Evolutionary conservation across 2,888 invertebrate species (phyloP).

Genomic region (Pseudococcus longispinus): DNA sequence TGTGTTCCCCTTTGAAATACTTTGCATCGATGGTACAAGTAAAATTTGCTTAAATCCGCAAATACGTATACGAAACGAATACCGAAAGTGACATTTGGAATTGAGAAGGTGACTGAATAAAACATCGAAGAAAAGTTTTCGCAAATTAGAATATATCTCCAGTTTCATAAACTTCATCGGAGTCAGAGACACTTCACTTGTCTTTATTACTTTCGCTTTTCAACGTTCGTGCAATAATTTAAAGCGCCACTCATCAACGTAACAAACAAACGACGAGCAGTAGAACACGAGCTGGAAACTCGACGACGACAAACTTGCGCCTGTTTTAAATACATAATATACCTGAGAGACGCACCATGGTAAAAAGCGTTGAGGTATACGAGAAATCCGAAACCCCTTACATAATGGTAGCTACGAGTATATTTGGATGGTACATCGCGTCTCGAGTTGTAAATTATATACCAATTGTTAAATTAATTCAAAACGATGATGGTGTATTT

Average conservation of each 20-base stretch:
- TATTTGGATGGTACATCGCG: too few species aligned
- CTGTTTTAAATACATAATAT: neutral
- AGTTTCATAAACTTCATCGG: neutral
- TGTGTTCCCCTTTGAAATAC: neutral
- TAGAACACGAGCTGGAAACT: neutral
- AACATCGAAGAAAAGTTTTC: neutral
- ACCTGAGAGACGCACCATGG: too few species aligned
- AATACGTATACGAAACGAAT: neutral
- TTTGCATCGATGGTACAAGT: too few species aligned
- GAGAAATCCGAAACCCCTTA: too few species aligned
- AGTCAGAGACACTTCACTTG: neutral
- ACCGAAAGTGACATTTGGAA: neutral
- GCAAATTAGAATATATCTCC: neutral
- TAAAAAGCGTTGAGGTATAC: too few species aligned
- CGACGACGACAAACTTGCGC: neutral
- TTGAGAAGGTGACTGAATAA: neutral
- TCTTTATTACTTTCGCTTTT: constrained; percentile 22
- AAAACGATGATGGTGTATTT: too few species aligned
- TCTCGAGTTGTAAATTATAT: too few species aligned
- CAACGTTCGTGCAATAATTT: neutral
- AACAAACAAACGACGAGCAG: neutral
- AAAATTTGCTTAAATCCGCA: neutral
- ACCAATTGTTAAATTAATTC: too few species aligned
- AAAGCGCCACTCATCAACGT: neutral
- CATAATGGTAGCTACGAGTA: too few species aligned